Base-by-base conservation (phyloP, 2,888 invertebrate species). In the Patella depressa region DNA sequence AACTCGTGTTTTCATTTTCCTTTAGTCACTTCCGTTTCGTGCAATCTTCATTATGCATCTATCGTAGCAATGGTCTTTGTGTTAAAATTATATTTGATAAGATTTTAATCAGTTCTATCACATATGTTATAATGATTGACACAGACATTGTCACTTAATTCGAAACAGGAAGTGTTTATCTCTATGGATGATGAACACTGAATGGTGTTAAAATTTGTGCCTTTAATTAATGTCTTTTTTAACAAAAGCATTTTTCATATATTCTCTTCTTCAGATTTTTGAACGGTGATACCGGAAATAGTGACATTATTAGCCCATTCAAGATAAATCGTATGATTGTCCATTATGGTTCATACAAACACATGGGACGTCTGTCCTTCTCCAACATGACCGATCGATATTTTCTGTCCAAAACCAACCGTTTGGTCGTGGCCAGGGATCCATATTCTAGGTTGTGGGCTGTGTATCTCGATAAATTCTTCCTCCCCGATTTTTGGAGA, bases 371-470 rank as follows among this genome's bases (percentile, higher is more conserved):
- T 14, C 19, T 65, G 19, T 65, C 65, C 65, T 65, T 65, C 24
- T 24, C 19, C 19, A 65, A 24, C 24, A 24, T 65, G 19, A 24
- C 65, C 11, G 65, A 65, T 24, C 65, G 65, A 11, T 65, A 65
- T 65, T 19, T 24, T 19, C 11, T 65, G 14, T 9, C 34, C 17
- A 53, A 54, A 14, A 34, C 69, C 4, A 34, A 19, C 34, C 65
- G 80, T 14, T 74, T 82, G 53, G 57, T 82, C 72, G 79, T 82
- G 34, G 77, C 76, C 17, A 71, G 82, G 15, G 73, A 82, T 12
- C 82, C 82, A 1, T 79, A 79, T 75, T 76, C 79, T 29, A 74
- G 82, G 19, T 76, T 82, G 15, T 82, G 76, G 78, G 79, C 82
- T 2, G 80, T 80, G 11, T 82, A 78, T 71, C 54, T 82, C 24